Evolutionary conservation across 2,113 vertebrate species (phyloP).

Genomic region (Fregetta grallaria): DNA sequence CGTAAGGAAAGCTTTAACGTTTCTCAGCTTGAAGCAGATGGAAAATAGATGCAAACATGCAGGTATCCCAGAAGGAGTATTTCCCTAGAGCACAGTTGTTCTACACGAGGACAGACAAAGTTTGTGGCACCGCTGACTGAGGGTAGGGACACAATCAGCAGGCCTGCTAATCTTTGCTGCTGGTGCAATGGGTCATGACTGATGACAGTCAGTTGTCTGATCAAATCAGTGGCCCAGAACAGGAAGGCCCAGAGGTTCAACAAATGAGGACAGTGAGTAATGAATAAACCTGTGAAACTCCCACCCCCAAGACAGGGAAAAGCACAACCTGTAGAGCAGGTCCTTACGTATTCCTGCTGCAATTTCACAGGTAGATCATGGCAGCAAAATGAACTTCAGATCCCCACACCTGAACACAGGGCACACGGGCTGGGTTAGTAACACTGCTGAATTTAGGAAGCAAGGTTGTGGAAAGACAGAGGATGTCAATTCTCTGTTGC

Average conservation of each 20-base stretch:
- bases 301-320: background rate
- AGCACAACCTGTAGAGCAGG: background rate
- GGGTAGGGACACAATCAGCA: background rate
- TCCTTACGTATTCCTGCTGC: fast-evolving
- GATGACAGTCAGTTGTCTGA: background rate
- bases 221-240: background rate
- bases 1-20: background rate
- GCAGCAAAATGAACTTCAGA: background rate
- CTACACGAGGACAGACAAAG: background rate
- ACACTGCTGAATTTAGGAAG: background rate
- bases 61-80: background rate
- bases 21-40: background rate
- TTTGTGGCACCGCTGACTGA: background rate
- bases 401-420: background rate
- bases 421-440: background rate
- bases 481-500: background rate
- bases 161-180: background rate
- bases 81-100: background rate
- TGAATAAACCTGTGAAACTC: background rate
- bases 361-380: background rate
- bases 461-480: background rate
- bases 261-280: background rate
- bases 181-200: background rate
- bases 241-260: background rate
- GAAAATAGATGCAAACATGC: background rate